A percentile compares a stretch with the other conserved stretches of the same genome.
phyloP scores from a whole-genome alignment of 2,888 invertebrate genomes.

The Drosophila nr. perissopoda region DNA sequence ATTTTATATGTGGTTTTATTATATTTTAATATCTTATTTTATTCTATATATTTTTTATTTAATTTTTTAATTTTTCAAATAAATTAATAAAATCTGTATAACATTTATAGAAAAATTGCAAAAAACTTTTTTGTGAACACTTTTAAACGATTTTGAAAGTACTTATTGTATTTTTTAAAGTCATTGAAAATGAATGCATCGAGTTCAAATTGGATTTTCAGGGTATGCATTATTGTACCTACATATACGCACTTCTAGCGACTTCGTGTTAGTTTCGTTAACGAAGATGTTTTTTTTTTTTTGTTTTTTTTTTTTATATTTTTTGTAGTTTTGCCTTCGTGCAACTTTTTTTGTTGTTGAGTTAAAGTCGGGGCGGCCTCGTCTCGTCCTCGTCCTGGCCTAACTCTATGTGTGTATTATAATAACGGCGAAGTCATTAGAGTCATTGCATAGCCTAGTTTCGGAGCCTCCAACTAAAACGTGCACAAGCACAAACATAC shows the following conservation, averaged over 20 bases:
- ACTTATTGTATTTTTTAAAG: neutral
- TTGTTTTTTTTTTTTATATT: slow-evolving; percentile 12
- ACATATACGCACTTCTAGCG: slow-evolving; percentile 60
- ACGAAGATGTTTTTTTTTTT: slow-evolving; percentile 72
- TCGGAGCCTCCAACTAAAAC: slow-evolving; percentile 44
- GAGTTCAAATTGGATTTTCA: neutral
- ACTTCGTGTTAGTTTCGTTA: slow-evolving; percentile 65
- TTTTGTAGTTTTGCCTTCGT: slow-evolving; percentile 60
- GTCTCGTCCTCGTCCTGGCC: slow-evolving; percentile 42
- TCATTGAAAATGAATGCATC: no score
- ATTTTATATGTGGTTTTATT: neutral
- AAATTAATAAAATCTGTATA: neutral
- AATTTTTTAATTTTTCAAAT: neutral
- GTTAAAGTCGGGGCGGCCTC: slow-evolving; percentile 58
- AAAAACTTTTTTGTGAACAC: neutral
- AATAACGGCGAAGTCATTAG: slow-evolving; percentile 77
- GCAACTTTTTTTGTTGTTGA: slow-evolving; percentile 49
- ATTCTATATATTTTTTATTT: neutral
- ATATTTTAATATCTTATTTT: neutral
- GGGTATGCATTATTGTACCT: neutral
- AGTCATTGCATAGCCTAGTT: slow-evolving; percentile 75
- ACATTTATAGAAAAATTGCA: neutral
- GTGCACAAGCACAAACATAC: slow-evolving; percentile 36
- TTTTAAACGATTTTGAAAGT: neutral
- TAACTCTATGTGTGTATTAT: slow-evolving; percentile 57